These are phyloP conservation scores for Onychostoma macrolepis DNA, from an alignment of 2,113 vertebrate species.

Conservation along the genomic window DNA sequence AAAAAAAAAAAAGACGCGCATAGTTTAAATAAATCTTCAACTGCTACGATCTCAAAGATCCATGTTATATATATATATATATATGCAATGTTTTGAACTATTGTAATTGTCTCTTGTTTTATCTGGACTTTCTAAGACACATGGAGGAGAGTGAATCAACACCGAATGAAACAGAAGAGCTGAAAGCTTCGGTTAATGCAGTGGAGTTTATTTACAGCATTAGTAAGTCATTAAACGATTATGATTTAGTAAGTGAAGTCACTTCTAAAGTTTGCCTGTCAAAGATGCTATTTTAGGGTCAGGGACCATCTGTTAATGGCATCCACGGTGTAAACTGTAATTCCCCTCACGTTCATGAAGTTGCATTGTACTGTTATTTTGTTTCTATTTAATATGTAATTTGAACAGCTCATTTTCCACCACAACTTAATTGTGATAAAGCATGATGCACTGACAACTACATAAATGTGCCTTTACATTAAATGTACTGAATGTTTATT, in stretches of 20 bases:
- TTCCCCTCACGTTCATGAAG: neutral
- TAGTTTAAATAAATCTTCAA: neutral
- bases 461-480: neutral
- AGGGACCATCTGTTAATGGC: conserved; percentile 46
- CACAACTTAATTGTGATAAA: neutral
- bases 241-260: conserved; percentile 63
- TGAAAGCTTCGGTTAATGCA: conserved; percentile 67
- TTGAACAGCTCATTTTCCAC: neutral
- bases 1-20: neutral
- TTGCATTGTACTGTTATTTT: neutral
- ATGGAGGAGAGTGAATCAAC: conserved; percentile 57
- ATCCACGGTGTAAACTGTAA: neutral
- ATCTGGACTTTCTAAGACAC: neutral
- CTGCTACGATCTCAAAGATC: neutral
- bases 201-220: conserved; percentile 70
- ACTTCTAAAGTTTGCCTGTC: neutral
- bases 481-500: neutral
- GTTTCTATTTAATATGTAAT: conserved; percentile 29
- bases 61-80: neutral
- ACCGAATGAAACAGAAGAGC: conserved; percentile 5
- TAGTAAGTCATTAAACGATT: conserved; percentile 66
- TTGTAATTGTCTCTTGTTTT: neutral
- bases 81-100: neutral
- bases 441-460: neutral
- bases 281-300: neutral